Percentiles rank a stretch among this genome's conserved stretches.
Conservation (phyloP, 2,888 invertebrate species). For the Parasteatoda lunata region DNA sequence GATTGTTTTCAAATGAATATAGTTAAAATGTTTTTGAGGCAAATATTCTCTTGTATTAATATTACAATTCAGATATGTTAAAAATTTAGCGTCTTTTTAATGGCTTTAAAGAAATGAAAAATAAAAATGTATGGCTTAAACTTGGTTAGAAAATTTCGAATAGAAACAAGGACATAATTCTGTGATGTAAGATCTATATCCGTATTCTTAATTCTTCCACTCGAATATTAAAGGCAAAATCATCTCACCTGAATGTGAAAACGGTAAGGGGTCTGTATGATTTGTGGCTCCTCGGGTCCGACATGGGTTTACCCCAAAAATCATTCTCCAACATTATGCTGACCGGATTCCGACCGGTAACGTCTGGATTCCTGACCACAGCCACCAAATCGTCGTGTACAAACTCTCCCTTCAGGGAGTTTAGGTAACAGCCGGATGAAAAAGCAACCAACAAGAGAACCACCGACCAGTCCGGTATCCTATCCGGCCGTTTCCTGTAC, state of each 20-base stretch:
- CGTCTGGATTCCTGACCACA: conserved; percentile 86
- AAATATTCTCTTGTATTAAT: too few species aligned
- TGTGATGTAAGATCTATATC: too few species aligned
- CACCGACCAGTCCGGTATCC: conserved; percentile 45
- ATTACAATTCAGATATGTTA: too few species aligned
- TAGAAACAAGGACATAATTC: too few species aligned
- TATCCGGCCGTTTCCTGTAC: background rate
- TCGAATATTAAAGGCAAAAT: too few species aligned
- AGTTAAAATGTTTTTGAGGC: too few species aligned
- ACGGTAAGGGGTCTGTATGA: conserved; percentile 89
- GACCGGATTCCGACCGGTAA: conserved; percentile 81
- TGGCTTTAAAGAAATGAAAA: background rate
- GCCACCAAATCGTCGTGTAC: conserved; percentile 93
- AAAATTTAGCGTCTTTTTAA: too few species aligned
- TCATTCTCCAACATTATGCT: conserved; percentile 83
- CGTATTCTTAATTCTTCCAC: too few species aligned
- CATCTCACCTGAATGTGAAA: conserved; percentile 86
- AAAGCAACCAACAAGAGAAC: conserved; percentile 37
- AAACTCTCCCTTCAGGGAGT: conserved; percentile 83
- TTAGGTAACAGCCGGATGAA: conserved; percentile 67
- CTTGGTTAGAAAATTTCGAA: too few species aligned
- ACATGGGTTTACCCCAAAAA: conserved; percentile 92
- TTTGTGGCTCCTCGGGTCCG: conserved; percentile 86
- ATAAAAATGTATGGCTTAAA: too few species aligned
- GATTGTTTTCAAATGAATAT: too few species aligned